Conservation (phyloP, 2,888 invertebrate genomes). For the Colostygia pectinataria region DNA sequence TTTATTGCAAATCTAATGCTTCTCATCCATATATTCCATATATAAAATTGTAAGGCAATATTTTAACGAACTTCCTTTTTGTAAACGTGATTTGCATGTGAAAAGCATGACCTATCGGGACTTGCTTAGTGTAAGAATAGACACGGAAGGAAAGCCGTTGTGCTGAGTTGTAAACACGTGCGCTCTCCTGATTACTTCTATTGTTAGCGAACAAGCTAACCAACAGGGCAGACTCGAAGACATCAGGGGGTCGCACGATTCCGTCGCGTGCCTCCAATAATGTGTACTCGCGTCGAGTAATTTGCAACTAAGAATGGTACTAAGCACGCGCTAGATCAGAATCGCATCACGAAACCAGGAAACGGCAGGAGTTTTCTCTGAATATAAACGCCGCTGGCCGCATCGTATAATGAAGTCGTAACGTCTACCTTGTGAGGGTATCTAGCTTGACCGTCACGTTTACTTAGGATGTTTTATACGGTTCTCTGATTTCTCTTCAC, state of each 20-base stretch:
- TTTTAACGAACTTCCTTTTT: slow-evolving; percentile 44
- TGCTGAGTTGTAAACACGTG: slow-evolving; percentile 67
- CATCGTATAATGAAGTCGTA: slow-evolving; percentile 56
- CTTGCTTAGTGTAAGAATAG: slow-evolving; percentile 64
- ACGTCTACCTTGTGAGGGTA: slow-evolving; percentile 38
- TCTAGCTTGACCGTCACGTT: slow-evolving; percentile 23
- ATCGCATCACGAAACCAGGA: slow-evolving; percentile 68
- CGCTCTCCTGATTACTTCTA: slow-evolving; percentile 50
- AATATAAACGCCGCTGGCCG: slow-evolving; percentile 44
- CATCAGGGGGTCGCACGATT: slow-evolving; percentile 52
- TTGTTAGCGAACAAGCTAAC: slow-evolving; percentile 41
- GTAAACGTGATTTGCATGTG: slow-evolving; percentile 72
- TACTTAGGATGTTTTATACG: slow-evolving; percentile 17
- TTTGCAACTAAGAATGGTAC: slow-evolving; percentile 56
- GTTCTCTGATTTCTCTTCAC: slow-evolving; percentile 7
- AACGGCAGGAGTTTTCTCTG: slow-evolving; percentile 51
- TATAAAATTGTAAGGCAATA: neutral
- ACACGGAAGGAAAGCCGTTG: slow-evolving; percentile 76
- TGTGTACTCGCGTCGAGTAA: slow-evolving; percentile 54
- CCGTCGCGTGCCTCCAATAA: slow-evolving; percentile 53
- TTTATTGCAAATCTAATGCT: neutral
- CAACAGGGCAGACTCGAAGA: slow-evolving; percentile 37
- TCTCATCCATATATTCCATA: neutral
- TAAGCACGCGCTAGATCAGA: slow-evolving; percentile 62
- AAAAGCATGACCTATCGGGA: slow-evolving; percentile 68